Percentiles rank a stretch among this genome's conserved stretches.
Conservation (phyloP, 2,113 vertebrate genomes). For the Dicentrarchus labrax region DNA sequence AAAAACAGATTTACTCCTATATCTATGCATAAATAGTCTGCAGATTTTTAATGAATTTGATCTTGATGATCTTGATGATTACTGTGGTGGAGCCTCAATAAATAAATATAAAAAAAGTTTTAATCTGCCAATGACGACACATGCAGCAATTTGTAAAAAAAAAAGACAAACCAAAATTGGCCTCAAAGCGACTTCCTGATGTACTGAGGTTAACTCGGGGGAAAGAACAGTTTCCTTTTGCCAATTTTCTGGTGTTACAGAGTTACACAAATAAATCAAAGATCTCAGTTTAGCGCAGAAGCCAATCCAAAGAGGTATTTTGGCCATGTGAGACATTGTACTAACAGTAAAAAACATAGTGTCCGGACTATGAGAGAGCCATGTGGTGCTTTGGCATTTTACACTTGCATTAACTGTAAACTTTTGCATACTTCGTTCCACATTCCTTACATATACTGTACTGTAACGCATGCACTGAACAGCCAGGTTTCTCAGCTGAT, state of each 20-base stretch:
- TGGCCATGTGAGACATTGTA: background rate
- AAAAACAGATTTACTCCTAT: constrained; percentile 1
- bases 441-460: constrained; percentile 41
- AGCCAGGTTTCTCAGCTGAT: background rate
- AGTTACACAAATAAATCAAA: background rate
- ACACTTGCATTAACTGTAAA: constrained; percentile 9
- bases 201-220: background rate
- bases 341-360: constrained; percentile 2
- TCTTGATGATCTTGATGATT: background rate
- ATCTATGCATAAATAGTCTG: background rate
- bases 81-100: background rate
- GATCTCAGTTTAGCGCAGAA: background rate
- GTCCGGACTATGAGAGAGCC: background rate
- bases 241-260: background rate
- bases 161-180: background rate
- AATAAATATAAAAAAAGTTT: background rate
- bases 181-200: constrained; percentile 1
- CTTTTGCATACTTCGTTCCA: constrained; percentile 18
- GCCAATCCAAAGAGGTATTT: constrained; percentile 15
- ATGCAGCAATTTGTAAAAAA: background rate
- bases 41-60: background rate
- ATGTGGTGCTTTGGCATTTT: constrained; percentile 13
- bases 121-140: background rate
- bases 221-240: background rate
- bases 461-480: background rate